Percentiles rank a stretch among this genome's conserved stretches.
Conservation (phyloP, 1,140 invertebrate genomes). For the Varroa destructor region DNA sequence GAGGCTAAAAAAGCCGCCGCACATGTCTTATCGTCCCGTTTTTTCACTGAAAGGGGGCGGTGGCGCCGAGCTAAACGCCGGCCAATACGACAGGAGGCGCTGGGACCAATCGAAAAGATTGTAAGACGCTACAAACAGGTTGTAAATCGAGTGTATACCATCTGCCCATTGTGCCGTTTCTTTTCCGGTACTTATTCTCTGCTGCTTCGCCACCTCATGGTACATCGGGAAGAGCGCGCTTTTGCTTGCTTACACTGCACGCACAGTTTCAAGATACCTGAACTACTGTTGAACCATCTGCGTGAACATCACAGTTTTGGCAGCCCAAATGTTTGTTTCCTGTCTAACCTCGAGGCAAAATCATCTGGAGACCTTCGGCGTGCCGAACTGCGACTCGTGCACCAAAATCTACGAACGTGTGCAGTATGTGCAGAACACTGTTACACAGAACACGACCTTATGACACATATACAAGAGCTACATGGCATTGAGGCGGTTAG, state of each 20-base stretch:
- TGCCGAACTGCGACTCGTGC: constrained; percentile 6
- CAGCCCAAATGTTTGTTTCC: constrained; percentile 4
- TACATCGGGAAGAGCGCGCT: not conserved
- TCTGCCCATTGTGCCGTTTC: constrained; percentile 12
- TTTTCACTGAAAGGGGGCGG: constrained; percentile 1
- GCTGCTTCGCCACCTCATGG: constrained; percentile 11
- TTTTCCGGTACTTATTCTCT: constrained; percentile 4
- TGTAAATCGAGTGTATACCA: not conserved
- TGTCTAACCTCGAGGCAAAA: constrained; percentile 9
- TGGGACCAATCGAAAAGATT: constrained; percentile 12
- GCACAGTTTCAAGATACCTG: not conserved
- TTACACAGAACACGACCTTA: constrained; percentile 1
- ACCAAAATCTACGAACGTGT: constrained; percentile 16
- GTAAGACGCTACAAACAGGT: not conserved
- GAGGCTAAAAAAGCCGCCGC: not conserved
- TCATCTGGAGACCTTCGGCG: not conserved
- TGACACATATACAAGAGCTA: constrained; percentile 2
- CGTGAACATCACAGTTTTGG: constrained; percentile 2
- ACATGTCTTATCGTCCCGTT: not conserved
- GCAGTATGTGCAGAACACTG: constrained; percentile 16
- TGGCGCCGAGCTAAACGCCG: not conserved
- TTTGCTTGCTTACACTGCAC: constrained; percentile 13
- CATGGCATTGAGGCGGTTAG: not conserved
- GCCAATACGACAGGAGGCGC: not conserved
- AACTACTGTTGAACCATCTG: constrained; percentile 3